Base-by-base conservation (phyloP, 2,113 vertebrate genomes). In the Trochalopteron elliotii region DNA sequence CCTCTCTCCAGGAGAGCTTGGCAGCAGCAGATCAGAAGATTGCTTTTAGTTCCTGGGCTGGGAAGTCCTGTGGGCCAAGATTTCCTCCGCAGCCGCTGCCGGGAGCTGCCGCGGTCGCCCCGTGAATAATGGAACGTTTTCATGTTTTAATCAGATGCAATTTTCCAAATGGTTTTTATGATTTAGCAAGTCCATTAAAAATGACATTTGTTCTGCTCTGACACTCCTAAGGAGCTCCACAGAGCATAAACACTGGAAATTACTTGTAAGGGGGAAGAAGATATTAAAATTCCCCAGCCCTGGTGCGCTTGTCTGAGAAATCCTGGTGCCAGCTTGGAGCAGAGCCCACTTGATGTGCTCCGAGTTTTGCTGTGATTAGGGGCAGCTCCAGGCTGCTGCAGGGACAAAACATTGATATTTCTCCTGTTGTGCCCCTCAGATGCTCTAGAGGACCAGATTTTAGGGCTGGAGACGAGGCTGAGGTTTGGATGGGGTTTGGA, bases 161-260 rank as follows among this genome's bases (percentile, higher is more conserved):
- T 98, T 98, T 98, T 97, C 96, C 94, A 94, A 97, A 96, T 64
- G 90, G 81, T 97, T 98, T 98, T 98, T 98, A 97, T 98, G 98
- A 98, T 98, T 98, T 98, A 98, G 97, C 98, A 97, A 98, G 98
- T 98, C 97, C 97, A 98, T 98, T 98, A 98, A 98, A 98, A 97
- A 92, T 97, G 97, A 97, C 97, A 98, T 98, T 98, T 98, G 97
- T 98, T 98, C 98, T 97, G 97, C 97, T 98, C 98, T 97, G 97
- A 98, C 98, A 98, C 97, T 96, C 76, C 5, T 94, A 94, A 98
- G 97, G 96, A 97, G 94, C 96, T 98, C 97, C 85, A 15, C 89
- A 96, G 97, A 97, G 97, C 98, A 98, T 98, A 98, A 98, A 98
- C 97, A 97, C 84, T 97, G 97, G 94, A 98, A 98, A 98, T 98